Conservation (phyloP, 1,140 invertebrate genomes). For the Leptinotarsa defecta region DNA sequence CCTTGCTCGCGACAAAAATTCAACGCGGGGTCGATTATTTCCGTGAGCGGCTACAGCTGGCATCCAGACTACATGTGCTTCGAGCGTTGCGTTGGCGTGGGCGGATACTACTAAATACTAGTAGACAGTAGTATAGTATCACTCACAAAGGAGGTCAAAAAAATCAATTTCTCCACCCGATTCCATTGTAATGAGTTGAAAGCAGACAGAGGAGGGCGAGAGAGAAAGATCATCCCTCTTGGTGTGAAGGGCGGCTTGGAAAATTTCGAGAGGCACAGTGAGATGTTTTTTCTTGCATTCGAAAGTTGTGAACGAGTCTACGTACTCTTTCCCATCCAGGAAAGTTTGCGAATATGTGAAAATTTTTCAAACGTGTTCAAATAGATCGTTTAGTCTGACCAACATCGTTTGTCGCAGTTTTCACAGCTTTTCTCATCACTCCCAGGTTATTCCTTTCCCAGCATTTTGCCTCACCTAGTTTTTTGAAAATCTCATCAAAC, state of each 20-base stretch:
- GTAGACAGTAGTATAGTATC: not conserved
- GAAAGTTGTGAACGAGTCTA: not conserved
- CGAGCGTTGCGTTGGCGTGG: not conserved
- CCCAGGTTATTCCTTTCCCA: too few species aligned
- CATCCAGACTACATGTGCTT: not conserved
- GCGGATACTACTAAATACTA: not conserved
- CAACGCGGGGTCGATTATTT: not conserved
- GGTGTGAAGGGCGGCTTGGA: not conserved
- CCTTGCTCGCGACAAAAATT: not conserved
- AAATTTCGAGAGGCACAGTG: not conserved
- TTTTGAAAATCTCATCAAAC: not conserved
- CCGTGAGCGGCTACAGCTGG: not conserved
- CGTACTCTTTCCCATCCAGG: not conserved
- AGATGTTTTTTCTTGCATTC: not conserved
- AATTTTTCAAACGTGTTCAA: not conserved
- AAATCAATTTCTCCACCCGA: not conserved
- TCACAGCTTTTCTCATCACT: not conserved
- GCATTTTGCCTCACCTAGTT: not conserved
- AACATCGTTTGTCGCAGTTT: not conserved
- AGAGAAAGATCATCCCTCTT: not conserved
- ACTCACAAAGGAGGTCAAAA: conserved; percentile 1
- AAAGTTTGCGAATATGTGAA: not conserved
- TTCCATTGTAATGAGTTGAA: not conserved
- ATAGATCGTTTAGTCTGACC: not conserved
- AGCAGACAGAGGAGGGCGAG: not conserved